Evolutionary conservation across 2,113 vertebrate genomes (phyloP).

Genomic region (Corythornis vintsioides): DNA sequence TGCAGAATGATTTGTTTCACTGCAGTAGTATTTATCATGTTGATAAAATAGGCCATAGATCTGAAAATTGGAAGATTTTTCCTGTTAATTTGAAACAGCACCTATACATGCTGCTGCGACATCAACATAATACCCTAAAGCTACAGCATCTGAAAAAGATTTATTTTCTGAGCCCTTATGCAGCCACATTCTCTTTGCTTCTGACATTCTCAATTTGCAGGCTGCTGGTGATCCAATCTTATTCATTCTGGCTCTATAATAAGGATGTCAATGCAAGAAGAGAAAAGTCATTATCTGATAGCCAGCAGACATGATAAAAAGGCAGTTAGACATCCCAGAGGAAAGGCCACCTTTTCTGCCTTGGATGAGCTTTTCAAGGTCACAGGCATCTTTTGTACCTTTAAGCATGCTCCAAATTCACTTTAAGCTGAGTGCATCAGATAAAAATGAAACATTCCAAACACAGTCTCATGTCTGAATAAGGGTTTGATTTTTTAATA

Average conservation of each 20-base stretch:
- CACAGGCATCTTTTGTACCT: neutral
- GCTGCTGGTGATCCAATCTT: constrained; percentile 55
- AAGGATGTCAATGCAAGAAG: constrained; percentile 51
- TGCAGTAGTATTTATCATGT: constrained; percentile 61
- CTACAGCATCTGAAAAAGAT: constrained; percentile 58
- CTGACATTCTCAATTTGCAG: constrained; percentile 58
- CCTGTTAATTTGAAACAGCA: constrained; percentile 68
- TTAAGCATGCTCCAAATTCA: neutral
- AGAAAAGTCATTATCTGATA: constrained; percentile 42
- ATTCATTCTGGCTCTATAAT: constrained; percentile 44
- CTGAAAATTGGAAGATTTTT: constrained; percentile 62
- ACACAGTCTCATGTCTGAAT: neutral
- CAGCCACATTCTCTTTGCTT: constrained; percentile 30
- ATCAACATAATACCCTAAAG: constrained; percentile 60
- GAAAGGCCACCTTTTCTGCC: constrained; percentile 18
- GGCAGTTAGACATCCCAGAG: neutral
- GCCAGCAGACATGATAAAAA: constrained; percentile 30
- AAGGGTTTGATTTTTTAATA: neutral
- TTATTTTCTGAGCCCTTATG: constrained; percentile 57
- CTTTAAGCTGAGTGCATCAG: neutral
- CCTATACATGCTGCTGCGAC: constrained; percentile 53
- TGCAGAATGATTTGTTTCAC: constrained; percentile 44
- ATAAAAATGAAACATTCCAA: neutral
- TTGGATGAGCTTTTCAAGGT: constrained; percentile 58
- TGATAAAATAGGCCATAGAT: constrained; percentile 48